Base-by-base conservation (phyloP, 1,140 invertebrate genomes). In the Ephestia elutella region DNA sequence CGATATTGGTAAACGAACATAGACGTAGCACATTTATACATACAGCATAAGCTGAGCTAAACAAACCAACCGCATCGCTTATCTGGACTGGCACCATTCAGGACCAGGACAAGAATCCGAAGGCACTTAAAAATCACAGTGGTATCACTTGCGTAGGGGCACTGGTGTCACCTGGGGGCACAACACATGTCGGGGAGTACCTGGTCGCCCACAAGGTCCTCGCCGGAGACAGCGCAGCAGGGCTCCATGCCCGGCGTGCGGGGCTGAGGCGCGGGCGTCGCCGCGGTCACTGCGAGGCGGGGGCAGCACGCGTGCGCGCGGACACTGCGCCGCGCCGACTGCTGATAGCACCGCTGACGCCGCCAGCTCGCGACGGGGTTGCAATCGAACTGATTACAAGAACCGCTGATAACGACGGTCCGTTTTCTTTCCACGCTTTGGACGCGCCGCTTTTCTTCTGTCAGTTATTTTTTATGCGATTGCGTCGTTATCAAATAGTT, bases 161-260 rank as follows among this genome's bases (percentile, higher is more conserved):
- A 57, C 57, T 25, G 25, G 54, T 38, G 21, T 32, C 21, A 19
- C 21, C 21, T 44, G 49, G 19, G 54, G 55, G 28, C 35, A 48
- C 49, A 38, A 21, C 57, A 53, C 54, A 25, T 50, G 49, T n/a
- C 4, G 18, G 54, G 54, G 54, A 65, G 75, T 86, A 86, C 82
- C 82, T 86, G 81, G 81, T 86, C 82, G 72, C 82, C 82, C 78
- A 74, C 80, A 62, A 80, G 78, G 77, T 86, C 79, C 79, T 86
- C 80, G 74, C 72, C 69, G 75, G 71, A 75, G 74, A 76, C 71
- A 67, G 79, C 76, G 71, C 78, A 78, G 74, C 78, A 80, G 76
- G 79, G 69, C 82, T 83, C 80, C 80, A 83, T 83, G 63, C 80
- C 79, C 80, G 79, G 80, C 79, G 61, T 57, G 70, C 76, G 80